Evolutionary conservation across 23 tunicate species (phyloP).

Genomic region (Styela plicata): DNA sequence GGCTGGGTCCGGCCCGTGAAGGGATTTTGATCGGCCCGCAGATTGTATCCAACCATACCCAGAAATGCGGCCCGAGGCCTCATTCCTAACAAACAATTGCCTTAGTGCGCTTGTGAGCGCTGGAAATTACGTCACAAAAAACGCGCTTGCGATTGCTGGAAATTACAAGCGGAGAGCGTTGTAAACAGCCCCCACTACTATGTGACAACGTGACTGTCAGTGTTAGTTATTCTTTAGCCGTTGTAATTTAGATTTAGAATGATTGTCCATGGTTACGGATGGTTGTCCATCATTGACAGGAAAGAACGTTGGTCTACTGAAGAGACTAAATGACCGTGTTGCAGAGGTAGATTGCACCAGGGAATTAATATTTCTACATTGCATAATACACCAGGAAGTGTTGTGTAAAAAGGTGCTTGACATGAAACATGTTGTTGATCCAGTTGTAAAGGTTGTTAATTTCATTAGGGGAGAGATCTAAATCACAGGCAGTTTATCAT

Average conservation of each 20-base stretch:
- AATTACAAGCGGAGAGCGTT: not conserved
- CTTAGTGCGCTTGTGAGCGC: not conserved
- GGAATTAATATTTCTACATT: slow-evolving; percentile 63
- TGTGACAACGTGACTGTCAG: too few relatives aligned
- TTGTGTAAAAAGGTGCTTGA: slow-evolving; percentile 56
- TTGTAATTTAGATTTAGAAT: not conserved
- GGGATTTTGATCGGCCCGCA: not conserved
- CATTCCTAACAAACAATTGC: not conserved
- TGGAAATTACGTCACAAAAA: too few relatives aligned
- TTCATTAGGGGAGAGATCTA: slow-evolving; percentile 52
- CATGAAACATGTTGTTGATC: slow-evolving; percentile 53
- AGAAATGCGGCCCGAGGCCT: not conserved
- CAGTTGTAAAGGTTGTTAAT: slow-evolving; percentile 56
- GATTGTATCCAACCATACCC: not conserved
- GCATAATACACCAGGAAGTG: slow-evolving; percentile 77
- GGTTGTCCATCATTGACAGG: slow-evolving; percentile 82
- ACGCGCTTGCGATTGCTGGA: too few relatives aligned
- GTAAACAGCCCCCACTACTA: not conserved
- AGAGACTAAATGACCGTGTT: slow-evolving; percentile 58
- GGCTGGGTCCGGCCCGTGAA: too few relatives aligned
- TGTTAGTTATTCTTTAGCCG: too few relatives aligned
- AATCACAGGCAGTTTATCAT: slow-evolving; percentile 38
- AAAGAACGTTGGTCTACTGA: slow-evolving; percentile 74
- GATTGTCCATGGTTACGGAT: slow-evolving; percentile 34
- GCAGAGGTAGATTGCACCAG: slow-evolving; percentile 63